phyloP scores from a whole-genome alignment of 2,888 invertebrate species.

The Crematogaster levior region DNA sequence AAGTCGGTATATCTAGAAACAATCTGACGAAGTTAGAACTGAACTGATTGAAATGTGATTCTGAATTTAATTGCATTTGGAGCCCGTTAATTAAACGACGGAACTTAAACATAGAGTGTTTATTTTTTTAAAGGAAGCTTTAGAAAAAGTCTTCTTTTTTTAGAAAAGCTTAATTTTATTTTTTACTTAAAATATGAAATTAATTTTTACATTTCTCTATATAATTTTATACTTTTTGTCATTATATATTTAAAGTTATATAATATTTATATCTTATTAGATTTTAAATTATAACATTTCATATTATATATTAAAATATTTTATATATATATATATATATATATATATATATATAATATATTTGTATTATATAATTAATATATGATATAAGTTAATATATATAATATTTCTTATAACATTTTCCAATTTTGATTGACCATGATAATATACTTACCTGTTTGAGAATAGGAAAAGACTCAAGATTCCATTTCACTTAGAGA shows the following conservation, averaged over 20 bases:
- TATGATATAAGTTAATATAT: too few relatives aligned
- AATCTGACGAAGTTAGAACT: neutral
- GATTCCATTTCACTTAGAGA: neutral
- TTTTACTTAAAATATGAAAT: neutral
- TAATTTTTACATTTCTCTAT: neutral
- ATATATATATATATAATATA: too few relatives aligned
- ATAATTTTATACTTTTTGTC: neutral
- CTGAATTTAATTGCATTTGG: neutral
- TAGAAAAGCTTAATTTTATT: neutral
- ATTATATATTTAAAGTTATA: too few relatives aligned
- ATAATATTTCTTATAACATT: neutral
- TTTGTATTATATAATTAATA: too few relatives aligned
- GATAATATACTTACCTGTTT: neutral
- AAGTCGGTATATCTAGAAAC: neutral
- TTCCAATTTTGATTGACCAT: neutral
- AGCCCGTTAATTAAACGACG: neutral
- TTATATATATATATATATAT: too few relatives aligned
- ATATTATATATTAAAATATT: too few relatives aligned
- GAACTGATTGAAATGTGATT: neutral
- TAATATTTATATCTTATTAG: too few relatives aligned
- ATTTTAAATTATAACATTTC: too few relatives aligned
- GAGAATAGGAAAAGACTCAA: neutral
- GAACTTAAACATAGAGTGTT: neutral
- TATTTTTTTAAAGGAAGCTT: neutral
- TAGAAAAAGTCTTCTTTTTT: neutral